These are phyloP conservation scores for Seriola dumerili DNA, from an alignment of 2,113 vertebrate genomes.

Conservation along the genomic window DNA sequence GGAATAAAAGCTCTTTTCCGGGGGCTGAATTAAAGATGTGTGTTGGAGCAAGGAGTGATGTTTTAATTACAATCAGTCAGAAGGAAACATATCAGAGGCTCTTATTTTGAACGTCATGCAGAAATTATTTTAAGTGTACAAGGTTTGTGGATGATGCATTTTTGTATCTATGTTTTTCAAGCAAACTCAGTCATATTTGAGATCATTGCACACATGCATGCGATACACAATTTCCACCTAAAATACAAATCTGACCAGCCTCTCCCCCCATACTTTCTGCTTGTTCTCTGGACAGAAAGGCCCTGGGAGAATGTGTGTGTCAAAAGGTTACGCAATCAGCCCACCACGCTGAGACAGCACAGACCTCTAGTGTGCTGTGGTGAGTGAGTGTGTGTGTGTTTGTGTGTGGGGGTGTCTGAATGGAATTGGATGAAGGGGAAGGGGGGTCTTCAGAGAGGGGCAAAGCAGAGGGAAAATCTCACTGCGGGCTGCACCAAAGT, in stretches of 20 bases:
- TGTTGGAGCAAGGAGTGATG: slow-evolving; percentile 45
- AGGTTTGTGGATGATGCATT: not conserved
- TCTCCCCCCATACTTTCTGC: slow-evolving; percentile 34
- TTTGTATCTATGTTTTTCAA: not conserved
- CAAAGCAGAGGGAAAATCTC: slow-evolving; percentile 67
- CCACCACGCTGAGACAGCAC: slow-evolving; percentile 75
- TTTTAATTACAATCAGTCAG: slow-evolving; percentile 49
- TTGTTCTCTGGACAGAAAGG: slow-evolving; percentile 51
- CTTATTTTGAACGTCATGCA: not conserved
- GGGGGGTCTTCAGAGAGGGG: slow-evolving; percentile 54
- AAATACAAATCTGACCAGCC: slow-evolving; percentile 28
- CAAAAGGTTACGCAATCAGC: slow-evolving; percentile 84
- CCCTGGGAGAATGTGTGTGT: slow-evolving; percentile 75
- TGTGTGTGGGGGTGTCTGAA: slow-evolving; percentile 68
- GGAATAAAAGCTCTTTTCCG: slow-evolving; percentile 64
- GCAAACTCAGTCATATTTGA: not conserved
- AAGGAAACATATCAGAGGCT: slow-evolving; percentile 3
- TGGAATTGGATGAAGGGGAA: slow-evolving; percentile 53
- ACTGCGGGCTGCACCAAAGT: slow-evolving; percentile 63
- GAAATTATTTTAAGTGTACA: not conserved
- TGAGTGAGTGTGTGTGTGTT: slow-evolving; percentile 48
- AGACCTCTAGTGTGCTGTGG: slow-evolving; percentile 79
- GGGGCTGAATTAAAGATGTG: slow-evolving; percentile 63
- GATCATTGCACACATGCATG: not conserved
- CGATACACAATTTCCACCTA: slow-evolving; percentile 1